Percentiles rank a stretch among this genome's conserved stretches.
These are phyloP conservation scores for Ptychoptera contaminata DNA, from an alignment of 2,888 invertebrate species.

Conservation along the genomic window DNA sequence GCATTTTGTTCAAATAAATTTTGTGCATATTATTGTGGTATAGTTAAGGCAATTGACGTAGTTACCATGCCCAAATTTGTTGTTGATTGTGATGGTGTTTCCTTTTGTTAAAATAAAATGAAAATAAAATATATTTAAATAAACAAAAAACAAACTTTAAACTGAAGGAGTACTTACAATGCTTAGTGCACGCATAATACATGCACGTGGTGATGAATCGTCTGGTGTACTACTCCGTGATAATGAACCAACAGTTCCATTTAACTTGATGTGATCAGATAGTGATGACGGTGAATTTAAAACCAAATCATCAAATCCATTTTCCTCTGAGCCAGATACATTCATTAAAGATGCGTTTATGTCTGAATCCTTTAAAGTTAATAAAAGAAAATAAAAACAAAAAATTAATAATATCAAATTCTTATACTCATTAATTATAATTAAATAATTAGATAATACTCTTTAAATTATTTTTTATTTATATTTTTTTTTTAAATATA, in stretches of 20 bases:
- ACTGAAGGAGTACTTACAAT: too few relatives aligned
- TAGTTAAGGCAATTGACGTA: slow-evolving; percentile 23
- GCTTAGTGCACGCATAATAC: slow-evolving; percentile 29
- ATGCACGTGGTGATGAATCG: slow-evolving; percentile 15
- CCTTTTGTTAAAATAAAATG: slow-evolving; percentile 4
- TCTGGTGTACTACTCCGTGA: slow-evolving; percentile 28
- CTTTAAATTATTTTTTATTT: too few relatives aligned
- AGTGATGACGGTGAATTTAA: too few relatives aligned
- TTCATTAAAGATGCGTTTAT: too few relatives aligned
- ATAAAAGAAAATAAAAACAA: neutral
- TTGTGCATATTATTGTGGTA: too few relatives aligned
- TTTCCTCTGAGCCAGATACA: too few relatives aligned
- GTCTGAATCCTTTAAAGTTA: slow-evolving; percentile 15
- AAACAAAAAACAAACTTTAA: too few relatives aligned
- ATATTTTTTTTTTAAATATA: too few relatives aligned
- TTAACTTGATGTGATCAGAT: slow-evolving; percentile 21
- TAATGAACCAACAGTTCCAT: slow-evolving; percentile 19
- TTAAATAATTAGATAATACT: slow-evolving; percentile 8
- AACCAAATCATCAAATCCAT: too few relatives aligned
- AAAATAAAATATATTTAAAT: neutral
- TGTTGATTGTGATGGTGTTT: slow-evolving; percentile 13
- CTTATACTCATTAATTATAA: slow-evolving; percentile 9
- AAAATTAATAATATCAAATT: neutral
- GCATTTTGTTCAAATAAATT: too few relatives aligned
- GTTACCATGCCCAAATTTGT: slow-evolving; percentile 20